Evolutionary conservation across 2,888 invertebrate genomes (phyloP).

Genomic region (Apotomis betuletana): DNA sequence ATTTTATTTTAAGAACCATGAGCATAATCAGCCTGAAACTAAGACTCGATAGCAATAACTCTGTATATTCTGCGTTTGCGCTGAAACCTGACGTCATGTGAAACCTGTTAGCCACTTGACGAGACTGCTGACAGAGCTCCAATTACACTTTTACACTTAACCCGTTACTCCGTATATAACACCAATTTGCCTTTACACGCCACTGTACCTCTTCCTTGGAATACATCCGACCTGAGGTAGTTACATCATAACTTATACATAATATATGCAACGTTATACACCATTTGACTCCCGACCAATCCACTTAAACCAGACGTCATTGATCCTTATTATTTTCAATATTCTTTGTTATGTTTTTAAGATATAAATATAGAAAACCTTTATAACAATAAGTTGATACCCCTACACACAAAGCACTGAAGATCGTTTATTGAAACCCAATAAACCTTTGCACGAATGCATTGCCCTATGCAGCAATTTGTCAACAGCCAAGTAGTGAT

Average conservation of each 20-base stretch:
- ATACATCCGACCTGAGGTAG: too few relatives aligned
- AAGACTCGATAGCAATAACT: constrained; percentile 49
- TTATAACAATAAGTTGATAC: neutral
- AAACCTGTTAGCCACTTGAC: constrained; percentile 47
- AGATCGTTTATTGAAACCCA: neutral
- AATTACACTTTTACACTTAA: constrained; percentile 14
- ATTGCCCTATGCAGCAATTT: constrained; percentile 43
- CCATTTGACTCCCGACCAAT: neutral
- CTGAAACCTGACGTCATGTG: constrained; percentile 24
- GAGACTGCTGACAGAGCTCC: constrained; percentile 56
- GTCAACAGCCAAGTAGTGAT: constrained; percentile 62
- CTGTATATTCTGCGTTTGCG: constrained; percentile 45
- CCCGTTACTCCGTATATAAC: neutral
- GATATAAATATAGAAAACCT: neutral
- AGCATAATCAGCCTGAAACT: constrained; percentile 44
- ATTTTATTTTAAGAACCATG: constrained; percentile 28
- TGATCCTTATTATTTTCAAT: too few relatives aligned
- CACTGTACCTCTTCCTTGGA: too few relatives aligned
- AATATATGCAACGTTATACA: neutral
- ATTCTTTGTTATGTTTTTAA: neutral
- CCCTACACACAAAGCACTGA: neutral
- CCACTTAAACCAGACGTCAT: neutral
- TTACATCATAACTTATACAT: too few relatives aligned
- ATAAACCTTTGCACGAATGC: constrained; percentile 6
- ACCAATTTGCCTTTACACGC: neutral